Conservation (phyloP, 2,888 invertebrate genomes). For the Drosophila histrio region DNA sequence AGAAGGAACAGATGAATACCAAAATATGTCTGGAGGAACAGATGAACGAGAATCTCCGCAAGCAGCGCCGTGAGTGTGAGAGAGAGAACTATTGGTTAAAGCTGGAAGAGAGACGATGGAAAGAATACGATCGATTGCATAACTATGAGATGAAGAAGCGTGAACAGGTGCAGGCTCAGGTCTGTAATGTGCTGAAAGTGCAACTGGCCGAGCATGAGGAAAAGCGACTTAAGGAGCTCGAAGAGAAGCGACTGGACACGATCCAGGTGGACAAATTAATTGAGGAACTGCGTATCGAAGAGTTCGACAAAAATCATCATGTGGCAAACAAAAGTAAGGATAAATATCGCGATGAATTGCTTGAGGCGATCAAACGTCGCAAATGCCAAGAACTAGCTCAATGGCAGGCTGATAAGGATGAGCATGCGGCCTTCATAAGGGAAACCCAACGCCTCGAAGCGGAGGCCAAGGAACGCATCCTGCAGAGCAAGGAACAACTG, state of each 20-base stretch:
- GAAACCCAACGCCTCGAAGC: constrained; percentile 69
- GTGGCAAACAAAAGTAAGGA: constrained; percentile 11
- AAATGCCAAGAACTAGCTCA: constrained; percentile 35
- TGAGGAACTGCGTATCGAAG: constrained; percentile 64
- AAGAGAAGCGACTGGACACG: constrained; percentile 58
- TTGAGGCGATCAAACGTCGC: constrained; percentile 59
- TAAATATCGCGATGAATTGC: constrained; percentile 68
- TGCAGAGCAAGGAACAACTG: constrained; percentile 53
- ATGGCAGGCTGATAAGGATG: constrained; percentile 52
- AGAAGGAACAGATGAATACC: constrained; percentile 66
- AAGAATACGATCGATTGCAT: constrained; percentile 57
- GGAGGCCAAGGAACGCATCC: constrained; percentile 49
- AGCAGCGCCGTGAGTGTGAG: constrained; percentile 58
- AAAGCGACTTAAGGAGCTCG: constrained; percentile 43
- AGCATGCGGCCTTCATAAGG: constrained; percentile 65
- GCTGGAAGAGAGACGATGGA: constrained; percentile 62
- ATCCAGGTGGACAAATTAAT: constrained; percentile 49
- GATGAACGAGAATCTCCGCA: constrained; percentile 75
- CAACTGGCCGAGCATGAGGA: constrained; percentile 60
- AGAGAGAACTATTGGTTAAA: constrained; percentile 71
- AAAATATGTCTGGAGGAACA: constrained; percentile 78
- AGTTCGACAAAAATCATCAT: constrained; percentile 53
- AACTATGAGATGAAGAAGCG: constrained; percentile 58
- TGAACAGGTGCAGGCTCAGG: constrained; percentile 50
- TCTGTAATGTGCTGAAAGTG: constrained; percentile 47